Percentiles rank a stretch among this genome's conserved stretches.
These are phyloP conservation scores for Onychostoma macrolepis DNA, from an alignment of 2,113 vertebrate genomes.

Conservation along the genomic window DNA sequence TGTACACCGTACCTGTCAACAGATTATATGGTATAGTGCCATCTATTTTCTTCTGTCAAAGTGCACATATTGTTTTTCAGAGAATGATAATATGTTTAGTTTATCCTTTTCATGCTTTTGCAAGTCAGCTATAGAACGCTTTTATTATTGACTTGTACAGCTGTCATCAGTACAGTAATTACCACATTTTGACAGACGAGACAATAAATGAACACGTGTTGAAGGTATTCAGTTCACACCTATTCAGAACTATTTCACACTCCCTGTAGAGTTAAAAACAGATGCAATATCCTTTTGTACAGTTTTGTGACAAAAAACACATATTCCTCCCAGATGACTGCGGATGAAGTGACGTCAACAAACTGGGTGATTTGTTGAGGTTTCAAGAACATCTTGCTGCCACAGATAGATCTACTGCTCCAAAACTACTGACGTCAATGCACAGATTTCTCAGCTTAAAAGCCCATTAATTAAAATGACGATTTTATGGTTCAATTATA, in stretches of 20 bases:
- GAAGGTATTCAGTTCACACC: neutral
- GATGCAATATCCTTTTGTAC: neutral
- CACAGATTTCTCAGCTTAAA: neutral
- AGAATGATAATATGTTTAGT: neutral
- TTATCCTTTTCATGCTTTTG: neutral
- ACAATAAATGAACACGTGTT: neutral
- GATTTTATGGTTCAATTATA: neutral
- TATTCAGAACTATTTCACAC: neutral
- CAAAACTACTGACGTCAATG: constrained; percentile 2
- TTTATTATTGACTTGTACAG: neutral
- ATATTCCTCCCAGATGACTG: neutral
- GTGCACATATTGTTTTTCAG: neutral
- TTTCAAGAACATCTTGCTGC: neutral
- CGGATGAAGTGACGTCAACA: neutral
- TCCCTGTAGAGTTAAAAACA: neutral
- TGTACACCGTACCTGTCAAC: neutral
- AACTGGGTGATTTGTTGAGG: neutral
- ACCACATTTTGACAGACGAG: neutral
- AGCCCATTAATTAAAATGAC: neutral
- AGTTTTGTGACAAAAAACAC: neutral
- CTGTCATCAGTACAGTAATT: neutral
- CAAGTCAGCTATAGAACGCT: neutral
- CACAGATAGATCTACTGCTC: constrained; percentile 1
- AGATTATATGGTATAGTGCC: neutral
- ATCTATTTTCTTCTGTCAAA: neutral